Evolutionary conservation across 2,888 invertebrate genomes (phyloP), one percentile per base, ranked within the genome.

Genomic region (Dione vanillae): DNA sequence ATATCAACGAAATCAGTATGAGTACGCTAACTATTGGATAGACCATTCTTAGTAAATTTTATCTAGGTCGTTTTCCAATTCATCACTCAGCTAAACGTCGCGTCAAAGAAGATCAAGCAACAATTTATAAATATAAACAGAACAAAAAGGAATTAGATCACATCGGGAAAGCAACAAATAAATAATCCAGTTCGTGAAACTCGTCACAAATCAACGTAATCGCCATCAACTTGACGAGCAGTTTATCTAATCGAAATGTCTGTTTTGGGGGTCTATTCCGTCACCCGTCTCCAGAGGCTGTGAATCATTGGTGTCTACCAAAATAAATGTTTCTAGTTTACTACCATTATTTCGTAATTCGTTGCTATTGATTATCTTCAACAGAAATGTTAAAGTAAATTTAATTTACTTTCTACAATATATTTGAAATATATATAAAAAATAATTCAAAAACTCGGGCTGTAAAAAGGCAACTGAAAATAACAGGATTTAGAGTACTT

Each of bases 171-270:
- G 20, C n/a, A 52, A 64, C 61, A 67, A 45, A 61, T 51, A 69
- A 62, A 69, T 62, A 69, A 64, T 56, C 68, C n/a, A 54, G 35
- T 62, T 37, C 54, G 19, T 35, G 59, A 10, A 45, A 49, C 49
- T 51, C 59, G 68, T 62, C 40, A 41, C 27, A 52, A 65, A 41
- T 65, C 65, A 62, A 35, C 45, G 68, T 54, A 47, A 67, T 69
- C 62, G 47, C 59, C 56, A 56, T 62, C 64, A 69, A 67, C 66
- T 72, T 52, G 54, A 66, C 65, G 66, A 58, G 69, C 64, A 58
- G 66, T 70, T 67, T 70, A 67, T 72, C 70, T 64, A 49, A 72
- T 70, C 69, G 66, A 66, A 70, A 72, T 69, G 72, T 69, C 70
- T 72, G 69, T 67, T 70, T 61, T 64, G 66, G 54, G 69, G 71